phyloP scores from a whole-genome alignment of 2,113 vertebrate genomes.

The Neoarius graeffei region DNA sequence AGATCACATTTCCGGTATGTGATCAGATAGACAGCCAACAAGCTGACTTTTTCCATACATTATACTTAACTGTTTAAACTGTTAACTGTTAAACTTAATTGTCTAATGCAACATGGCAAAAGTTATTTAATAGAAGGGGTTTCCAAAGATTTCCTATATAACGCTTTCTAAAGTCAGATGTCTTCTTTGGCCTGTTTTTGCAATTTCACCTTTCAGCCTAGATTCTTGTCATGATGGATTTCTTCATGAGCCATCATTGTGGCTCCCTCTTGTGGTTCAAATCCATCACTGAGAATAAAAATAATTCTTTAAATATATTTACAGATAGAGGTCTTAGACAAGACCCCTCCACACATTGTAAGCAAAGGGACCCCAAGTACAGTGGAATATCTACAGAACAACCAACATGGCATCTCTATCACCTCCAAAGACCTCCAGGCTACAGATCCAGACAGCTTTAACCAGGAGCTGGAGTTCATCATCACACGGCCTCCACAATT shows the following conservation, averaged over 20 bases:
- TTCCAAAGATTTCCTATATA: background rate
- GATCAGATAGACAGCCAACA: background rate
- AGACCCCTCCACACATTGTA: conserved; percentile 64
- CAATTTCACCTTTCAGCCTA: background rate
- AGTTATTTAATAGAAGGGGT: background rate
- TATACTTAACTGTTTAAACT: background rate
- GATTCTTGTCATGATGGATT: background rate
- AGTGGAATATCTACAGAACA: conserved; percentile 58
- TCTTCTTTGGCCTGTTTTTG: conserved; percentile 2
- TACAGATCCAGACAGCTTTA: conserved; percentile 60
- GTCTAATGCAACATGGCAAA: background rate
- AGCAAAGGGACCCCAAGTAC: conserved; percentile 59
- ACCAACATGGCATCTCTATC: conserved; percentile 61
- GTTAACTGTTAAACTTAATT: no score
- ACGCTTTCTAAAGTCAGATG: background rate
- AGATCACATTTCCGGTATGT: background rate
- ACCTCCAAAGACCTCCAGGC: conserved; percentile 63
- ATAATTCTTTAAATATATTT: conserved; percentile 1
- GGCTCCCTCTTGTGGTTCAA: conserved; percentile 66
- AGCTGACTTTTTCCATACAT: background rate
- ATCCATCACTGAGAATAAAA: conserved; percentile 64
- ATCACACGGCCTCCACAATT: conserved; percentile 64
- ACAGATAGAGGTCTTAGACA: conserved; percentile 69
- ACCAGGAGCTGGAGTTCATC: conserved; percentile 66
- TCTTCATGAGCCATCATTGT: background rate